phyloP scores from a whole-genome alignment of 2,113 vertebrate species.

The Pedetes capensis region DNA sequence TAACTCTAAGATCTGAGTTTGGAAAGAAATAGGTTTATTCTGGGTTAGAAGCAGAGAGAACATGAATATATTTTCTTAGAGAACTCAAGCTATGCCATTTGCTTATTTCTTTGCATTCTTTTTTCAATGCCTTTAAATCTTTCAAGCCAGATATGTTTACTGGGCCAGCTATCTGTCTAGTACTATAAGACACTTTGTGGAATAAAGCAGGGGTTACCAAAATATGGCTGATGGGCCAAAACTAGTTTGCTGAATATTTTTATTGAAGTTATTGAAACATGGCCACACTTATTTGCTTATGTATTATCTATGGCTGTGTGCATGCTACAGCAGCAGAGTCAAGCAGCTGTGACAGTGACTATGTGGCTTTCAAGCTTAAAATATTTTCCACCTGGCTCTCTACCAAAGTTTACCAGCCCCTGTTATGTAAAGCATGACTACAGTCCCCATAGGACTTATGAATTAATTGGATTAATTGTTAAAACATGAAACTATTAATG shows the following conservation, averaged over 20 bases:
- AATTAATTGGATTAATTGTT: neutral
- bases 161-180: neutral
- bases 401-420: neutral
- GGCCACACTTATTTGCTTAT: neutral
- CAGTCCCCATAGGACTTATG: neutral
- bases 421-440: neutral
- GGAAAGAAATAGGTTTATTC: neutral
- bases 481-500: neutral
- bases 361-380: neutral
- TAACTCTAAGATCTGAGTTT: neutral
- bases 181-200: neutral
- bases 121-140: neutral
- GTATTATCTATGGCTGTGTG: neutral
- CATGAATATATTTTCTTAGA: neutral
- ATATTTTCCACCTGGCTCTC: neutral
- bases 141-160: neutral
- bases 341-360: neutral
- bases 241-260: neutral
- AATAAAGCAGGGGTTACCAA: neutral
- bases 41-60: neutral
- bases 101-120: neutral
- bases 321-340: neutral
- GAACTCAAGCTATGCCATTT: neutral
- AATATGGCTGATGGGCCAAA: neutral
- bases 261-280: neutral